A percentile compares a stretch with the other conserved stretches of the same genome.
These are phyloP conservation scores for Seriola rivoliana DNA, from an alignment of 2,113 vertebrate genomes.

Conservation along the genomic window DNA sequence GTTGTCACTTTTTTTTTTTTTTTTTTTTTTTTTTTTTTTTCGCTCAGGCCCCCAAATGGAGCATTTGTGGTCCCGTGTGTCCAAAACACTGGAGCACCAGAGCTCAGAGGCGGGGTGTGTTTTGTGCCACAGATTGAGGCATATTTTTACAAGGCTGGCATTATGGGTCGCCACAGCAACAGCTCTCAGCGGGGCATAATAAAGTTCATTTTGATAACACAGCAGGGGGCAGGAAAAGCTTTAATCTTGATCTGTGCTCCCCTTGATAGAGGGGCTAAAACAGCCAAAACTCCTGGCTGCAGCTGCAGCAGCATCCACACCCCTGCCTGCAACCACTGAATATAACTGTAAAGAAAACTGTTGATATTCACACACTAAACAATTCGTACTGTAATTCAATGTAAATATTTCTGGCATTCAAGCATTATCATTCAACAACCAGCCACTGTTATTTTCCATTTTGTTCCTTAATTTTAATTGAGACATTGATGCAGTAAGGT, in stretches of 20 bases:
- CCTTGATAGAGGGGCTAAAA: conserved; percentile 46
- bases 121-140: conserved; percentile 54
- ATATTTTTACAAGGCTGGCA: conserved; percentile 64
- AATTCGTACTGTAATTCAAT: not conserved
- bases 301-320: not conserved
- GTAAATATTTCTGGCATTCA: not conserved
- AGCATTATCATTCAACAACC: not conserved
- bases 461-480: conserved; percentile 22
- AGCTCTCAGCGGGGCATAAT: conserved; percentile 69
- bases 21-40: not conserved
- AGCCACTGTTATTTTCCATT: not conserved
- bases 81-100: conserved; percentile 31
- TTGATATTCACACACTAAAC: not conserved
- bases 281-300: conserved; percentile 21
- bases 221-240: conserved; percentile 64
- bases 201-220: conserved; percentile 79
- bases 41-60: not conserved
- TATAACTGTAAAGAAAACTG: not conserved
- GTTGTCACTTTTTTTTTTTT: not conserved
- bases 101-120: not conserved
- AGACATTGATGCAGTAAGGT: not conserved
- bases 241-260: conserved; percentile 67
- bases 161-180: conserved; percentile 63
- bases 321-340: not conserved
- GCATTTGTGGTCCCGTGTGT: conserved; percentile 5